Base-by-base conservation (phyloP, 2,888 invertebrate species). In the Diogma glabrata region DNA sequence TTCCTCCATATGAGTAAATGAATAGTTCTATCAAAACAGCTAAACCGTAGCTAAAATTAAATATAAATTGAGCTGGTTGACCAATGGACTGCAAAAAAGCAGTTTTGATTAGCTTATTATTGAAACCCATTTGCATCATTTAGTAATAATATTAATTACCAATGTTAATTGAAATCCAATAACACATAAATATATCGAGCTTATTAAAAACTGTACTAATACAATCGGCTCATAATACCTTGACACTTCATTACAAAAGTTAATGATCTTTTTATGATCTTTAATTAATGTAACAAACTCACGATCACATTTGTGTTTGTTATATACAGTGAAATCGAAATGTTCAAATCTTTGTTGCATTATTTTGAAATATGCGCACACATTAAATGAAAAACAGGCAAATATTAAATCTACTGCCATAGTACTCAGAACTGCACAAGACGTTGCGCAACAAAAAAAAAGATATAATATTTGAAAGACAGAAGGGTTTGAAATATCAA, bases 81-180 rank as follows among this genome's bases (percentile, higher is more conserved):
- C 47, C 47, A 26, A 47, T 17, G 8, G 47, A 47, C 47, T 47
- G 26, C n/a, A n/a, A n/a, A n/a, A n/a, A n/a, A n/a, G n/a, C n/a
- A n/a, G n/a, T n/a, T n/a, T n/a, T n/a, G n/a, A n/a, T n/a, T n/a
- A n/a, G n/a, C n/a, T n/a, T n/a, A n/a, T n/a, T n/a, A n/a, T n/a
- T n/a, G n/a, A n/a, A n/a, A n/a, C n/a, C n/a, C n/a, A n/a, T n/a
- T n/a, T n/a, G n/a, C n/a, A n/a, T n/a, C n/a, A n/a, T n/a, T n/a
- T n/a, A n/a, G n/a, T n/a, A n/a, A n/a, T n/a, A n/a, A n/a, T n/a
- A n/a, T n/a, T n/a, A n/a, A n/a, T n/a, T n/a, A 43, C 23, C 47
- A 47, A 40, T 5, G 47, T n/a, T 20, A 52, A 10, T 43, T 50
- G 50, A n/a, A 50, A 47, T 36, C 50, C 52, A 47, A 47, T 49